phyloP scores from a whole-genome alignment of 1,140 invertebrate species.

The Lutraria rhynchaena region DNA sequence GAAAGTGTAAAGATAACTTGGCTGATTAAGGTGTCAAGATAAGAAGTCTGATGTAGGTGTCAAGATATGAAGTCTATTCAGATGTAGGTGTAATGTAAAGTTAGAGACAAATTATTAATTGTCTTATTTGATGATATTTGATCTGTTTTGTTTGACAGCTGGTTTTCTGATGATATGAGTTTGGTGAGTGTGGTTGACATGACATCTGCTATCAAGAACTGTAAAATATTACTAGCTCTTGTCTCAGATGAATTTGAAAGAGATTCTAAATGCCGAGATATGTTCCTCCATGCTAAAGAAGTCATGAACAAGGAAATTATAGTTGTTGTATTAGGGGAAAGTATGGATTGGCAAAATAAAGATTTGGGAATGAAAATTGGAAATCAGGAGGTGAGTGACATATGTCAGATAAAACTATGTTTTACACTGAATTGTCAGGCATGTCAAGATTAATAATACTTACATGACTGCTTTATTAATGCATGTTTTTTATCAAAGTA shows the following conservation, averaged over 20 bases:
- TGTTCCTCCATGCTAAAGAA: conserved; percentile 75
- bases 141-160: conserved; percentile 62
- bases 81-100: too few species aligned
- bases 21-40: too few species aligned
- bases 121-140: too few species aligned
- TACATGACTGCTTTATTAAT: too few species aligned
- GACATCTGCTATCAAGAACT: conserved; percentile 68
- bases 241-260: conserved; percentile 78
- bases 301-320: conserved; percentile 73
- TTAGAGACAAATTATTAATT: too few species aligned
- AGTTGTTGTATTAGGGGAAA: conserved; percentile 71
- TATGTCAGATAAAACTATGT: too few species aligned
- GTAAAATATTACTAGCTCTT: conserved; percentile 72
- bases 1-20: too few species aligned
- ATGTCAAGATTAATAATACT: too few species aligned
- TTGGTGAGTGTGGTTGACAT: conserved; percentile 62
- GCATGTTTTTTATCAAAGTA: too few species aligned
- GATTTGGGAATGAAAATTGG: conserved; percentile 76
- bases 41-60: too few species aligned
- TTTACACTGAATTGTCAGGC: too few species aligned
- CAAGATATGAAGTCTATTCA: too few species aligned
- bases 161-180: conserved; percentile 68
- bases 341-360: conserved; percentile 73
- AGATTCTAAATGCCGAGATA: conserved; percentile 70
- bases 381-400: conserved; percentile 67